A percentile compares a stretch with the other conserved stretches of the same genome.
phyloP scores from a whole-genome alignment of 1,140 invertebrate species.

The Cotesia vestalis region DNA sequence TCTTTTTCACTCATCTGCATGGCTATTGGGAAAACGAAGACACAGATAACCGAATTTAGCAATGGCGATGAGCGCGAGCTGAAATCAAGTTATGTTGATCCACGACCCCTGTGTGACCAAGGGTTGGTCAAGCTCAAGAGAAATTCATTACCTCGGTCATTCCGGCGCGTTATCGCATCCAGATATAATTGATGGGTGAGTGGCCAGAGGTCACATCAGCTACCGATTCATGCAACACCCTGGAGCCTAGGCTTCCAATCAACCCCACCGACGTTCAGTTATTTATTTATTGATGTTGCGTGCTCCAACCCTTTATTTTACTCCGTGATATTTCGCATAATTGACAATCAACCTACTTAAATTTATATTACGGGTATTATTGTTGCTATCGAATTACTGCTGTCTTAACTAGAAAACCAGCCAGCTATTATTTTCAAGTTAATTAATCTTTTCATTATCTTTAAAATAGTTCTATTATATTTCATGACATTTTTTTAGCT shows the following conservation, averaged over 20 bases:
- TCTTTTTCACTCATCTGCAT: not conserved
- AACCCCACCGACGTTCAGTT: not conserved
- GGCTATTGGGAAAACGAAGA: conserved; percentile 18
- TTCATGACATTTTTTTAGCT: no score
- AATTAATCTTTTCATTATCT: no score
- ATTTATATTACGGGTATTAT: not conserved
- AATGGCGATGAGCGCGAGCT: not conserved
- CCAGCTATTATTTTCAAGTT: no score
- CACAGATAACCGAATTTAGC: not conserved
- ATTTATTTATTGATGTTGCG: conserved; percentile 24
- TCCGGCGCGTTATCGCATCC: conserved; percentile 50
- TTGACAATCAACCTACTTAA: conserved; percentile 8
- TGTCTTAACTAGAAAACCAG: no score
- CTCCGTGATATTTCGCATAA: not conserved
- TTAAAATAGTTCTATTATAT: no score
- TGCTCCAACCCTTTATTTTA: not conserved
- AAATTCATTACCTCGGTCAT: conserved; percentile 59
- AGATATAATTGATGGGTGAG: conserved; percentile 56
- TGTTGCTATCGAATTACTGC: not conserved
- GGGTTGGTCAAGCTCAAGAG: conserved; percentile 31
- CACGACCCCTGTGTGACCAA: conserved; percentile 1
- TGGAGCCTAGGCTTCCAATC: not conserved
- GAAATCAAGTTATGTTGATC: not conserved
- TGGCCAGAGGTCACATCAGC: conserved; percentile 45
- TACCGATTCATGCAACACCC: conserved; percentile 28